Percentiles rank a stretch among this genome's conserved stretches.
These are phyloP conservation scores for Echiichthys vipera DNA, from an alignment of 2,797 vertebrate species.

Conservation along the genomic window DNA sequence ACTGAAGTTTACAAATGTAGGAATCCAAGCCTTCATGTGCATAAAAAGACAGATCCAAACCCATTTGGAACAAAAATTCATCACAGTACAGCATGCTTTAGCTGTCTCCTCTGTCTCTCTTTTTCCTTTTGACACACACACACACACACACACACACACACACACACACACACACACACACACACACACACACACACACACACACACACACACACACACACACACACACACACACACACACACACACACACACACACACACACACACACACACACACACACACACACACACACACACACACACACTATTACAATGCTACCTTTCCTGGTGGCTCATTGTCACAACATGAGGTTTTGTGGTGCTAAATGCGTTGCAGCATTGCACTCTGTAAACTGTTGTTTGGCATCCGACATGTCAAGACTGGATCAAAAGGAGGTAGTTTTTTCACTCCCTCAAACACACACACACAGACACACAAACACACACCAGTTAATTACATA, in stretches of 20 bases:
- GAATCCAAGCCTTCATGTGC: neutral
- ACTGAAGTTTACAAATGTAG: neutral
- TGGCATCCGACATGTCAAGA: conserved; percentile 47
- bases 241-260: too few species aligned
- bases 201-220: conserved; percentile 1
- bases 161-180: neutral
- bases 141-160: too few species aligned
- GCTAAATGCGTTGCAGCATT: conserved; percentile 53
- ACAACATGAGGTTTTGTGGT: conserved; percentile 32
- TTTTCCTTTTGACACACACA: too few species aligned
- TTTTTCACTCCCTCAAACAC: conserved; percentile 1
- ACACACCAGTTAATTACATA: conserved; percentile 69
- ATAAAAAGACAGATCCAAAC: neutral
- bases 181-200: conserved; percentile 7
- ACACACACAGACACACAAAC: conserved; percentile 14
- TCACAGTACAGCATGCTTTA: neutral
- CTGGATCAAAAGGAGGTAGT: conserved; percentile 17
- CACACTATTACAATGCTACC: conserved; percentile 30
- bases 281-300: conserved; percentile 6
- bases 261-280: neutral
- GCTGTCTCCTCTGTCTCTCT: too few species aligned
- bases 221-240: neutral
- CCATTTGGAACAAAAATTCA: neutral
- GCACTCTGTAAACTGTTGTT: conserved; percentile 49
- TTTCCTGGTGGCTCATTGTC: conserved; percentile 47